Evolutionary conservation across 1,140 invertebrate genomes (phyloP).

Genomic region (Scaptodrosophila lebanonensis): DNA sequence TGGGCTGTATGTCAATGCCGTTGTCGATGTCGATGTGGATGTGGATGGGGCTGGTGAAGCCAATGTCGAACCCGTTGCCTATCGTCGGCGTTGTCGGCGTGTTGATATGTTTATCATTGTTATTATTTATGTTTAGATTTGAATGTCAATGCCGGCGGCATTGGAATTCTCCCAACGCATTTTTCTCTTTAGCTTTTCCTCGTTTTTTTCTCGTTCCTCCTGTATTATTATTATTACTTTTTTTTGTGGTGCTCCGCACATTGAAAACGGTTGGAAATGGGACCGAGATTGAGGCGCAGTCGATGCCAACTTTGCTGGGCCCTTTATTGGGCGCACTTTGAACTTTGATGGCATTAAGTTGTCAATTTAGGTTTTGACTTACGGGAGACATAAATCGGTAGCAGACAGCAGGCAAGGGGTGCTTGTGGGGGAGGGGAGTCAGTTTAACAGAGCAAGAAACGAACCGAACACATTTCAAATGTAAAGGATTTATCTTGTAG

Average conservation of each 20-base stretch:
- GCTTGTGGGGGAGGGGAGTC: neutral
- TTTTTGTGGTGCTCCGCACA: neutral
- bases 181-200: no score
- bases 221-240: no score
- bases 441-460: neutral
- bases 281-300: neutral
- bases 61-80: conserved; percentile 7
- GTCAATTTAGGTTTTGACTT: conserved; percentile 69
- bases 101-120: conserved; percentile 75
- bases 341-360: conserved; percentile 72
- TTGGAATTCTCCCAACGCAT: neutral
- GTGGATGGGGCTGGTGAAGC: conserved; percentile 20
- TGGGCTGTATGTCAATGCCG: neutral
- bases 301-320: conserved; percentile 5
- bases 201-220: no score
- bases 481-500: conserved; percentile 32
- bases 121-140: conserved; percentile 74
- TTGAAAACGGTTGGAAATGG: neutral
- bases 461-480: conserved; percentile 19
- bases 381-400: conserved; percentile 27
- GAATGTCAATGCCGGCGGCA: conserved; percentile 67
- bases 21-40: neutral
- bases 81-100: no score
- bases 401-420: neutral
- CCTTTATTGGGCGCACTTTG: conserved; percentile 54